Conservation (phyloP, 2,888 invertebrate genomes). For the Cotesia congregata region DNA sequence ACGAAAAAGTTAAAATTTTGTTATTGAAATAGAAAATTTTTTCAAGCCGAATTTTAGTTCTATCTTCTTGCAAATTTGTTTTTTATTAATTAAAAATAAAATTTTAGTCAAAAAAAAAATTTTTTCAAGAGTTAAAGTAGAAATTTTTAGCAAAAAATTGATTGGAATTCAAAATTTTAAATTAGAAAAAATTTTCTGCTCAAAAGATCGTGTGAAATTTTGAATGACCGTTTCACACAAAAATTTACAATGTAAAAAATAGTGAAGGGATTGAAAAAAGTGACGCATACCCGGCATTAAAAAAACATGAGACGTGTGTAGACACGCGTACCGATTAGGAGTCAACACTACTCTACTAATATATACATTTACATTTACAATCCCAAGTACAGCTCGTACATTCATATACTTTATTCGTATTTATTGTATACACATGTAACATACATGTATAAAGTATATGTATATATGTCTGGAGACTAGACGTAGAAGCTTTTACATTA, state of each 20-base stretch:
- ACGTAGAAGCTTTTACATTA: background rate
- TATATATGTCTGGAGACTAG: background rate
- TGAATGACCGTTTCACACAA: background rate
- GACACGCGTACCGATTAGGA: conserved; percentile 38
- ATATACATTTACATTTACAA: conserved; percentile 4
- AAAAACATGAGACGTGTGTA: conserved; percentile 7
- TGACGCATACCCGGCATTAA: conserved; percentile 16
- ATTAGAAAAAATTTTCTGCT: too few species aligned
- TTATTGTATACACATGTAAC: too few species aligned
- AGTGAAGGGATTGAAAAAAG: conserved; percentile 25
- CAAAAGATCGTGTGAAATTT: background rate
- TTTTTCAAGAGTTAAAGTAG: too few species aligned
- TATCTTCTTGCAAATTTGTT: too few species aligned
- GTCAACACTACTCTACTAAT: background rate
- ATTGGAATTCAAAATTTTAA: too few species aligned
- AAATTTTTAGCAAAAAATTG: too few species aligned
- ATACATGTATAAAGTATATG: background rate
- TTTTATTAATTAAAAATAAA: too few species aligned
- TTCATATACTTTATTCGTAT: too few species aligned
- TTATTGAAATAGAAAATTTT: too few species aligned
- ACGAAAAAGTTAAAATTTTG: too few species aligned
- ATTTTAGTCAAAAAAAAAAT: too few species aligned
- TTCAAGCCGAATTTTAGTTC: too few species aligned
- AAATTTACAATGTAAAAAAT: background rate
- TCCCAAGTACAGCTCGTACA: background rate